Evolutionary conservation across 2,888 invertebrate genomes (phyloP), one percentile per base, ranked within the genome.

Genomic region (Hermodice carunculata): DNA sequence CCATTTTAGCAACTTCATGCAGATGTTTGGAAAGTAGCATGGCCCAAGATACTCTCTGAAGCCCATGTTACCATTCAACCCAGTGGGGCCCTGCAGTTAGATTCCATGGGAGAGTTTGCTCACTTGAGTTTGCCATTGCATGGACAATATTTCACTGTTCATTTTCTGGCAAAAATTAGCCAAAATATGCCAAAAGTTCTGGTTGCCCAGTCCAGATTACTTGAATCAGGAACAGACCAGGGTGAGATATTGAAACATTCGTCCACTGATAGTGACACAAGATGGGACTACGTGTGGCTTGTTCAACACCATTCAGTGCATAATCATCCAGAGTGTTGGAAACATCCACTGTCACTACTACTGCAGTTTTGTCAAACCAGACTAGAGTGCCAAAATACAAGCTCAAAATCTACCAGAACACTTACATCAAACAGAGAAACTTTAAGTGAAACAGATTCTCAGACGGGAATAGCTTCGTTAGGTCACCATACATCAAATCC

Each of bases 1-100:
- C n/a, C n/a, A n/a, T 71, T 74, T n/a, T 71, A 83, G 83, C 52
- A 70, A 37, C 68, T 83, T 1, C 80, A 82, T 74, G 75, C 80
- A 17, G 73, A 71, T 48, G 77, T 82, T 19, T 64, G 64, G 19
- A 69, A 74, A 48, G 71, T 78, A 8, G 76, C 76, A 1, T 83
- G 83, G 83, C 77, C 80, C 0, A 74, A 70, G 29, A 43, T 54
- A 2, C 56, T 64, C 3, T 64, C 71, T 0, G 56, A 64, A 4
- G 69, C 76, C n/a, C 24, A 43, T 5, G 14, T 56, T 17, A 79
- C 78, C 26, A 58, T 75, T 11, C 61, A 77, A 4, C 71, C 72
- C n/a, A 80, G 81, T 70, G 80, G 81, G 17, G 76, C 80, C 61
- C 22, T 59, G 32, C 22, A 44, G 6, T 59, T 64, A 22, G 54